A percentile compares a stretch with the other conserved stretches of the same genome.
phyloP scores from a whole-genome alignment of 2,888 invertebrate genomes.

The Synanthedon formicaeformis region DNA sequence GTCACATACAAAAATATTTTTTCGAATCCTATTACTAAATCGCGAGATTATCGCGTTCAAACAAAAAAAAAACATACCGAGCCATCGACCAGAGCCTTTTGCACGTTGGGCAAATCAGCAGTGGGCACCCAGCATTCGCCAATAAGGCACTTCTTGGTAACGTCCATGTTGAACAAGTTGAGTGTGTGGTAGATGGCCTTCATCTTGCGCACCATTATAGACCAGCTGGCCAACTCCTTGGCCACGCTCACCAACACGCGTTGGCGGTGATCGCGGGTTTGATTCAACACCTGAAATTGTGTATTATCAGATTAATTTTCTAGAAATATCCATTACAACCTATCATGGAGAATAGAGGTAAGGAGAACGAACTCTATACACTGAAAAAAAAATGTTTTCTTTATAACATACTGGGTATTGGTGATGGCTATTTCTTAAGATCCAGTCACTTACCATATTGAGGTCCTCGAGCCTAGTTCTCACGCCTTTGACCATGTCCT shows the following conservation, averaged over 20 bases:
- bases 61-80: slow-evolving; percentile 74
- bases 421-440: too few species aligned
- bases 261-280: slow-evolving; percentile 93
- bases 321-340: neutral
- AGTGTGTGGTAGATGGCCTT: slow-evolving; percentile 93
- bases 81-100: slow-evolving; percentile 82
- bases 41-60: too few species aligned
- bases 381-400: too few species aligned
- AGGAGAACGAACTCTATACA: too few species aligned
- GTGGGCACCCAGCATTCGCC: slow-evolving; percentile 88
- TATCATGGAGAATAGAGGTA: neutral
- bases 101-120: slow-evolving; percentile 78
- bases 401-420: too few species aligned
- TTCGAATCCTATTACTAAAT: too few species aligned
- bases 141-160: slow-evolving; percentile 87
- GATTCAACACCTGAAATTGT: slow-evolving; percentile 78
- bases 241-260: slow-evolving; percentile 88
- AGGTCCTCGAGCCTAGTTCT: slow-evolving; percentile 91
- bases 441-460: slow-evolving; percentile 72
- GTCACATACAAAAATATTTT: too few species aligned
- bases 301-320: neutral
- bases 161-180: slow-evolving; percentile 89
- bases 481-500: slow-evolving; percentile 92
- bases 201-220: slow-evolving; percentile 90
- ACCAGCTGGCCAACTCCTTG: slow-evolving; percentile 90